phyloP scores from a whole-genome alignment of 2,797 vertebrate genomes.

The Linurgus olivaceus region DNA sequence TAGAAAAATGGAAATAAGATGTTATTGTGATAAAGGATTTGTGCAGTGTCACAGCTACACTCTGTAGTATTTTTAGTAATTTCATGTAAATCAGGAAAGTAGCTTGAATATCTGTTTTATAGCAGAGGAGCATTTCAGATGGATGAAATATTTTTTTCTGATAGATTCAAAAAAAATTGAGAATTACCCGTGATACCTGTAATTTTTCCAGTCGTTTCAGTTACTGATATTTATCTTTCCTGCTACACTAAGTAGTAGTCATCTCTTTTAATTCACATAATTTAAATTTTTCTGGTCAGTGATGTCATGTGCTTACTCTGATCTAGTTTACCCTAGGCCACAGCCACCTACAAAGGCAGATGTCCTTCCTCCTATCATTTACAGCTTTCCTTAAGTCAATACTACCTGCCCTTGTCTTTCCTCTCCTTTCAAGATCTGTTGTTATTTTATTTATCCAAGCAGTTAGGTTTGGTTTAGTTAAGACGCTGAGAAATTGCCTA shows the following conservation, averaged over 20 bases:
- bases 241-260: neutral
- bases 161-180: neutral
- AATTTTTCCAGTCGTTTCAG: neutral
- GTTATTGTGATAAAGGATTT: neutral
- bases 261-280: neutral
- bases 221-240: neutral
- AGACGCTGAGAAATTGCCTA: slow-evolving; percentile 16
- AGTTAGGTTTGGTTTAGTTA: slow-evolving; percentile 29
- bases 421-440: neutral
- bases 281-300: neutral
- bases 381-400: slow-evolving; percentile 16
- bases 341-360: neutral
- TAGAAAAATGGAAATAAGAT: neutral
- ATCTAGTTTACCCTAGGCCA: neutral
- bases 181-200: neutral
- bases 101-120: neutral
- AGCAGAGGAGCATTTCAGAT: neutral
- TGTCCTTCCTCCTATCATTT: neutral
- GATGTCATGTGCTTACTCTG: neutral
- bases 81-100: neutral
- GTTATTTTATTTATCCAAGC: slow-evolving; percentile 33
- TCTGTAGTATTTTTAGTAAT: neutral
- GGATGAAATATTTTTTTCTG: neutral
- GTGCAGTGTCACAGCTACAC: neutral
- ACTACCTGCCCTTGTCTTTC: slow-evolving; percentile 21